Conservation (phyloP, 2,888 invertebrate species). For the Drosophila vallismaia region DNA sequence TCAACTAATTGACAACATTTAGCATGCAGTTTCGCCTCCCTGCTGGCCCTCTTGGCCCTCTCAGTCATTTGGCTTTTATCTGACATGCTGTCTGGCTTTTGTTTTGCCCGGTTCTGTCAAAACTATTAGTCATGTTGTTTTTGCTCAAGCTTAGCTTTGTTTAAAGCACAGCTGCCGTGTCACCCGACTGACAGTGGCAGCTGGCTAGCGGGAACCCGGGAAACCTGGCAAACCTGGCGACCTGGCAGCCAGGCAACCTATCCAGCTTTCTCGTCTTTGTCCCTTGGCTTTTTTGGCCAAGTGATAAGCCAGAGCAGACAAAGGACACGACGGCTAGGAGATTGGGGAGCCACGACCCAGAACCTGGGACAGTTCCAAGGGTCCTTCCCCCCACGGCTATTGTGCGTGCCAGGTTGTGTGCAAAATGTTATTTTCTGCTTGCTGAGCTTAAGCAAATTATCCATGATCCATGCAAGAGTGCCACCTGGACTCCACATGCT, state of each 20-base stretch:
- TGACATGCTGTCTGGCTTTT: slow-evolving; percentile 67
- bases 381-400: slow-evolving; percentile 52
- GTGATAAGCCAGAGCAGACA: slow-evolving; percentile 49
- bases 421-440: slow-evolving; percentile 76
- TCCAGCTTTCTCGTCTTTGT: slow-evolving; percentile 32
- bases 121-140: slow-evolving; percentile 73
- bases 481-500: slow-evolving; percentile 24
- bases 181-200: slow-evolving; percentile 54
- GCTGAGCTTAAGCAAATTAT: slow-evolving; percentile 74
- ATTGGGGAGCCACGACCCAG: slow-evolving; percentile 15
- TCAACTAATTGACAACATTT: slow-evolving; percentile 67
- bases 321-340: slow-evolving; percentile 16
- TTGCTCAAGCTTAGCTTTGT: slow-evolving; percentile 48
- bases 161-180: slow-evolving; percentile 59
- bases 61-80: slow-evolving; percentile 62
- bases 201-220: slow-evolving; percentile 4
- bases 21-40: slow-evolving; percentile 34
- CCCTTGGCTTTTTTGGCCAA: slow-evolving; percentile 41
- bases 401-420: slow-evolving; percentile 71
- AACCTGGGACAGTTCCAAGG: no score
- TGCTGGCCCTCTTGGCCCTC: background rate
- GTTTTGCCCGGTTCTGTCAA: slow-evolving; percentile 58
- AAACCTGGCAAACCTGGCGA: background rate
- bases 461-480: slow-evolving; percentile 44
- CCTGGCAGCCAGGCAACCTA: slow-evolving; percentile 7